phyloP scores from a whole-genome alignment of 2,888 invertebrate species.

The Didymodactylos carnosus region DNA sequence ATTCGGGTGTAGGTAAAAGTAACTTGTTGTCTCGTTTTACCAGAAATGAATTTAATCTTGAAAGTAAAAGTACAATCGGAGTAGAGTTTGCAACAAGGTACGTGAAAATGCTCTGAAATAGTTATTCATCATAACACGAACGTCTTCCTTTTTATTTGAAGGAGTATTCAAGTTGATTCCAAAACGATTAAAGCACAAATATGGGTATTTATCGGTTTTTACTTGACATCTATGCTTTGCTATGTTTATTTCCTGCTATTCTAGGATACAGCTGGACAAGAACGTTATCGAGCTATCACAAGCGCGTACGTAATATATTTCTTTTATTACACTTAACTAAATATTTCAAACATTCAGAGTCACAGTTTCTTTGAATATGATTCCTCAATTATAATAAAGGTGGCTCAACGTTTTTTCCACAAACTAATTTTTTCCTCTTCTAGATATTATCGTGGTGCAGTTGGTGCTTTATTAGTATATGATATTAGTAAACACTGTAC shows the following conservation, averaged over 20 bases:
- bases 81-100: constrained; percentile 67
- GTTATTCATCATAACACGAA: not conserved
- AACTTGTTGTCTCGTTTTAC: constrained; percentile 96
- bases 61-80: not conserved
- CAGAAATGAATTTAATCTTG: constrained; percentile 56
- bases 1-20: constrained; percentile 98
- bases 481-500: not conserved
- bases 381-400: too few species aligned
- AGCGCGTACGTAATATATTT: not conserved
- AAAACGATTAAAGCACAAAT: not conserved
- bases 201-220: too few species aligned
- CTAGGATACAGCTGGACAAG: not conserved
- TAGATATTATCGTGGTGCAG: not conserved
- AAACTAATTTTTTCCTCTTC: too few species aligned
- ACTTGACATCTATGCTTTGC: too few species aligned
- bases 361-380: too few species aligned
- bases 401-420: too few species aligned
- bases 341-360: not conserved
- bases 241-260: too few species aligned
- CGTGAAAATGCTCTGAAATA: not conserved
- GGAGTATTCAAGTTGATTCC: not conserved
- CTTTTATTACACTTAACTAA: not conserved
- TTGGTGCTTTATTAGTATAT: not conserved
- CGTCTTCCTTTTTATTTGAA: not conserved
- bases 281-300: not conserved